Evolutionary conservation across 2,113 vertebrate genomes (phyloP), one percentile per base, ranked within the genome.

Genomic region (Tamias sibiricus): DNA sequence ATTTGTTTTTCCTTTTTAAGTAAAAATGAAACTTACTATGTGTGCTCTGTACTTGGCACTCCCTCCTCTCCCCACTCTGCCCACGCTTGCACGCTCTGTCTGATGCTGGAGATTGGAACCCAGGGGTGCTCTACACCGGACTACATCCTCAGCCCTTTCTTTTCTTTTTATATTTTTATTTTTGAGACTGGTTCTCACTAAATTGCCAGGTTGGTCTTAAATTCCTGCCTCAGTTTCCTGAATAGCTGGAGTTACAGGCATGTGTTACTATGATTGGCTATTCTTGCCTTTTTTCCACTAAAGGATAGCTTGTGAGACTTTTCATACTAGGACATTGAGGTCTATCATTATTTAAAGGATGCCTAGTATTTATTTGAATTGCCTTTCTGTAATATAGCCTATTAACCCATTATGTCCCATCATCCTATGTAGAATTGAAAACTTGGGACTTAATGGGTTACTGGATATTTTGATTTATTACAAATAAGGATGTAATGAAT

Each of bases 381-480:
- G 4, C 42, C 86, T 95, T 94, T 69, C 59, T 49, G 4, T 93
- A 76, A 77, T 89, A 79, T 93, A 83, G 12, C 44, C 37, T 79
- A 8, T 87, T 87, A 90, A 6, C 59, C 59, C 59, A 28, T 28
- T 62, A 28, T 26, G 59, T 28, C 26, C 59, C 24, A 28, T 28
- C 59, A 62, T 62, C 24, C 26, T 62, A 28, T 24, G 28, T 28
- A 28, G 59, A 62, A 62, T 62, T 62, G 59, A 62, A 62, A 62
- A 62, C 59, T 62, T 62, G 59, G 59, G 24, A 62, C 24, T 62
- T 26, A 62, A 26, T 62, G 24, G 24, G 24, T 62, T 62, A 62
- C 22, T 87, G 71, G 37, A 68, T 87, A 32, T 72, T 90, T 89
- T 64, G n/a, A 81, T 24, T 85, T 93, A 85, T 82, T 87, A 76